Base-by-base conservation (phyloP, 2,113 vertebrate genomes). In the Clinocottus analis region DNA sequence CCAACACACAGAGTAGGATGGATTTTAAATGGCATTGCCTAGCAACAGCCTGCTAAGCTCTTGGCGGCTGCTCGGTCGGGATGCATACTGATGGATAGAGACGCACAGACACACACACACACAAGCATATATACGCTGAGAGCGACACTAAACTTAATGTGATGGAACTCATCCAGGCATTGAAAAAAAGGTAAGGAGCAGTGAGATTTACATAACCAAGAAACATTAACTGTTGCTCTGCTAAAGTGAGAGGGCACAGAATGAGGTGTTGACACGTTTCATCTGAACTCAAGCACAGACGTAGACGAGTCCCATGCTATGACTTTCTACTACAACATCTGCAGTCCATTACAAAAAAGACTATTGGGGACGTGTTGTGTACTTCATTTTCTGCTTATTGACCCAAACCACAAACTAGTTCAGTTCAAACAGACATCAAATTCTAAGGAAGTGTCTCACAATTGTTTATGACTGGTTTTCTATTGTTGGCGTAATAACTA, bases 11-110 rank as follows among this genome's bases (percentile, higher is more conserved):
- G 79, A 71, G 82, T 82, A 64, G 80, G 83, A 88, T 67, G 67
- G 89, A 85, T 91, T 86, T 87, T 88, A 87, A 90, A 89, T 80
- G 81, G 79, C 83, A 93, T 93, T 85, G 91, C 93, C 90, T 93
- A 93, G 93, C 94, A 94, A 94, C 94, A 92, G 90, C 75, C 88
- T 51, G 74, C 88, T 78, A 83, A 88, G 92, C 91, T 91, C 89
- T 78, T 87, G 88, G 90, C 87, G 90, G 90, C 84, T 85, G 84
- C 88, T 80, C 69, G 76, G 86, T 88, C 5, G 80, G 82, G 75
- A 59, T 58, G 90, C 85, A 92, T 89, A 90, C 89, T 89, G 89
- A 93, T 86, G 73, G 82, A 89, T 27, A 45, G 64, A 85, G 62
- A 87, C 56, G 37, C 77, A 8, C 62, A 68, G 43, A 65, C 7